Base-by-base conservation (phyloP, 2,888 invertebrate genomes). In the Phengaris arion region DNA sequence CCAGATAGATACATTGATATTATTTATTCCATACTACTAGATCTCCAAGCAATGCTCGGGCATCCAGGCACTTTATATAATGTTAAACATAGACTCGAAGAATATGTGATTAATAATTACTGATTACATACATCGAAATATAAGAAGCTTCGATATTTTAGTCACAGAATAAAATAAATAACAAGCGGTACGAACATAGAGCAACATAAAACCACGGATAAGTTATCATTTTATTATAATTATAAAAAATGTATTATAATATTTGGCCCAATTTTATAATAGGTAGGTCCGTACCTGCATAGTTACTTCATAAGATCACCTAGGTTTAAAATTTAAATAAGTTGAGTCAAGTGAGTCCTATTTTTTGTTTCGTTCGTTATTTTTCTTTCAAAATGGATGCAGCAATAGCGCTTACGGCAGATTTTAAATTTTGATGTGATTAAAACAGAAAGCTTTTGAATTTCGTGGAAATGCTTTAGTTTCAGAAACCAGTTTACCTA, bases 191-290 rank as follows among this genome's bases (percentile, higher is more conserved):
- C 64, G 45, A 10, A 64, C 64, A 64, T 64, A 45, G 35, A 64
- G 35, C 64, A 45, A 64, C 64, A 35, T 64, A 64, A 64, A 64
- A 64, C 64, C 64, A 45, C 64, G 35, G 35, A 64, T 64, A 64
- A 64, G 35, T 35, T 64, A 64, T 45, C 35, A 45, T 35, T 64
- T 64, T 12, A 64, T 64, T 7, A 48, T 48, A 48, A 48, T 48
- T 48, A 7, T 48, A 48, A 64, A 64, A 64, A 64, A 64, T 64
- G 35, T 45, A 64, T 64, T 64, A 12, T 5, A 35, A 35, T 64
- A 45, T 64, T 64, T 64, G 2, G 35, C 35, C 35, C 22, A 35
- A 5, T 64, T 35, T 64, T 64, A 6, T 45, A 64, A 12, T 35
- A 64, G 12, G 12, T 64, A 64, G 5, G 35, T 35, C 2, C 35